Evolutionary conservation across 1,140 invertebrate species (phyloP).

Genomic region (Sitobion miscanthi): DNA sequence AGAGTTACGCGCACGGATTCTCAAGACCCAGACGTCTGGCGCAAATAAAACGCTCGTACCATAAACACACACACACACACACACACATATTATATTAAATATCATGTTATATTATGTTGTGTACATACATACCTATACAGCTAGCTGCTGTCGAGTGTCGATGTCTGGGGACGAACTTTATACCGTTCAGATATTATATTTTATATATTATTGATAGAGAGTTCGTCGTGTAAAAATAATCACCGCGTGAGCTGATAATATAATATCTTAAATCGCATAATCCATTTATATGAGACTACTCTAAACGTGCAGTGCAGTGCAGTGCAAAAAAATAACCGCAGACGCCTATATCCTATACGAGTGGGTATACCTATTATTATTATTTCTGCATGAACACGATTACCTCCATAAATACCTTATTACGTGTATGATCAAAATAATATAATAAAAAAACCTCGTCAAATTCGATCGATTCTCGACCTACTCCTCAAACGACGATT

Average conservation of each 20-base stretch:
- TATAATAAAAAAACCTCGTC: neutral
- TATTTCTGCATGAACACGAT: neutral
- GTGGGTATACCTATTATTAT: neutral
- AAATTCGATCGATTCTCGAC: neutral
- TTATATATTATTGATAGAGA: neutral
- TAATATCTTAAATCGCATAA: neutral
- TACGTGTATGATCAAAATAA: neutral
- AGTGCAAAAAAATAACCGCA: neutral
- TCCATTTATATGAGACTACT: neutral
- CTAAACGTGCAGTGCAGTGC: neutral
- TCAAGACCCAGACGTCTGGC: slow-evolving; percentile 3
- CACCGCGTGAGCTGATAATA: neutral
- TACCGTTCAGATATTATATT: neutral
- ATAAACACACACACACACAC: neutral
- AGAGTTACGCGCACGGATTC: neutral
- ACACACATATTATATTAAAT: neutral
- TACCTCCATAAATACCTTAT: neutral
- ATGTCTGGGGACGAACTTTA: neutral
- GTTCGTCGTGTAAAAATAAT: neutral
- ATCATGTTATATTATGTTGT: neutral
- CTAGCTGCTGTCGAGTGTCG: neutral
- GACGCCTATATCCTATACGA: neutral
- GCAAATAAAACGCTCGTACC: neutral
- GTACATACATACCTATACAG: neutral
- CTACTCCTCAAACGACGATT: neutral